phyloP scores from a whole-genome alignment of 2,888 invertebrate species.

The Fabriciana adippe region DNA sequence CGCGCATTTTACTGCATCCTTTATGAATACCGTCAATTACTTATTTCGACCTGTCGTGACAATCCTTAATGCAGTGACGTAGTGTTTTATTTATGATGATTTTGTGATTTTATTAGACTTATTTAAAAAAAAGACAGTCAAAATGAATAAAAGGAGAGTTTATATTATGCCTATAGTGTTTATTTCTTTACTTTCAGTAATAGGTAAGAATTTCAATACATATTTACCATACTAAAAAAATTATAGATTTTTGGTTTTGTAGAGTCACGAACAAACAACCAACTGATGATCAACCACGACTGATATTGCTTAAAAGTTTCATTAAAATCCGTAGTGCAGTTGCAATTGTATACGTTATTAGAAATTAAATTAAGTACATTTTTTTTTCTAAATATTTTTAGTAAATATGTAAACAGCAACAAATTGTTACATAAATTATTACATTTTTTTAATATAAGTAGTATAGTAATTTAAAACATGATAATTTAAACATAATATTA shows the following conservation, averaged over 20 bases:
- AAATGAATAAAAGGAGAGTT: slow-evolving; percentile 58
- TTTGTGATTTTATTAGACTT: slow-evolving; percentile 53
- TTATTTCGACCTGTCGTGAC: slow-evolving; percentile 55
- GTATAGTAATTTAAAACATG: no score
- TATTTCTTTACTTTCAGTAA: slow-evolving; percentile 56
- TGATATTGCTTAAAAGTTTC: no score
- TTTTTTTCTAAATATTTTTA: no score
- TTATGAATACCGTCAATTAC: slow-evolving; percentile 55
- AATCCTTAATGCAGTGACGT: slow-evolving; percentile 26
- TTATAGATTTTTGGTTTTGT: neutral
- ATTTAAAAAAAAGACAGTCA: slow-evolving; percentile 44
- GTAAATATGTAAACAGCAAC: no score
- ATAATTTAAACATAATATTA: no score
- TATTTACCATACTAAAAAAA: slow-evolving; percentile 1
- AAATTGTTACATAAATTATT: no score
- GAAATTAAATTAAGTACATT: no score
- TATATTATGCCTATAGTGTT: slow-evolving; percentile 53
- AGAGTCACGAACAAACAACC: no score
- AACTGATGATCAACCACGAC: no score
- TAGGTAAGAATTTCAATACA: slow-evolving; percentile 55
- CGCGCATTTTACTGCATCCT: slow-evolving; percentile 24
- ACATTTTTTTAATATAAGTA: no score
- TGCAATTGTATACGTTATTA: no score
- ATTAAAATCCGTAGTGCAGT: no score
- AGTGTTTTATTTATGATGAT: slow-evolving; percentile 49